Percentiles rank a stretch among this genome's conserved stretches.
Conservation (phyloP, 2,113 vertebrate genomes). For the Nymphicus hollandicus region DNA sequence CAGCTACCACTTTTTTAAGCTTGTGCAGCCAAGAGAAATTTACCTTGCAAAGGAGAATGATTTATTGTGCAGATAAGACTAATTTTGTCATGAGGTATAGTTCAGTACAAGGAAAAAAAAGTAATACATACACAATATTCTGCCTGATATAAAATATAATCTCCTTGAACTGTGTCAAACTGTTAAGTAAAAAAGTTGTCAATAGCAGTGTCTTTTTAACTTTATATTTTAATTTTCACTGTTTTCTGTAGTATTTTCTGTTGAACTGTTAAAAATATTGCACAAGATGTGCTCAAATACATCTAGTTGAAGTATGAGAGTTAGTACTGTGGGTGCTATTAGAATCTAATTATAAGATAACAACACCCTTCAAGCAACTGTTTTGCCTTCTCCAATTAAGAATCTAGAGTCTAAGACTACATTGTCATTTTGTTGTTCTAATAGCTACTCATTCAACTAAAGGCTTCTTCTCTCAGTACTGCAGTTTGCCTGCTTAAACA, state of each 20-base stretch:
- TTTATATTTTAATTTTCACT: not conserved
- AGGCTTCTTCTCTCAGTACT: not conserved
- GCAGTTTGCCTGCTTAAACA: not conserved
- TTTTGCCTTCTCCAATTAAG: not conserved
- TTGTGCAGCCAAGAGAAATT: not conserved
- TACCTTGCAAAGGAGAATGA: not conserved
- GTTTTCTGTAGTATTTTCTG: not conserved
- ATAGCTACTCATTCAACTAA: not conserved
- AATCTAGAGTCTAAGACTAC: not conserved
- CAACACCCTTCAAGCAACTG: not conserved
- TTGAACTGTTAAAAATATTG: not conserved
- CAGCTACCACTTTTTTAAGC: not conserved
- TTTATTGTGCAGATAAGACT: not conserved
- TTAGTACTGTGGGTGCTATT: not conserved
- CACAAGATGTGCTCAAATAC: not conserved
- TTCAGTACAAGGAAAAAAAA: not conserved
- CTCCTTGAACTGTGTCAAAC: not conserved
- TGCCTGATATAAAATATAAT: not conserved
- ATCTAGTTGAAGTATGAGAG: not conserved
- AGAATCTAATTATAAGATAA: slow-evolving; percentile 28
- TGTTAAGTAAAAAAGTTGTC: not conserved
- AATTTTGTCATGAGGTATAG: not conserved
- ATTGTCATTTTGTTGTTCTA: not conserved
- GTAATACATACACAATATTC: not conserved
- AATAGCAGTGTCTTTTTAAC: not conserved